These are phyloP conservation scores for Euleptes europaea DNA, from an alignment of 2,113 vertebrate species.

Conservation along the genomic window DNA sequence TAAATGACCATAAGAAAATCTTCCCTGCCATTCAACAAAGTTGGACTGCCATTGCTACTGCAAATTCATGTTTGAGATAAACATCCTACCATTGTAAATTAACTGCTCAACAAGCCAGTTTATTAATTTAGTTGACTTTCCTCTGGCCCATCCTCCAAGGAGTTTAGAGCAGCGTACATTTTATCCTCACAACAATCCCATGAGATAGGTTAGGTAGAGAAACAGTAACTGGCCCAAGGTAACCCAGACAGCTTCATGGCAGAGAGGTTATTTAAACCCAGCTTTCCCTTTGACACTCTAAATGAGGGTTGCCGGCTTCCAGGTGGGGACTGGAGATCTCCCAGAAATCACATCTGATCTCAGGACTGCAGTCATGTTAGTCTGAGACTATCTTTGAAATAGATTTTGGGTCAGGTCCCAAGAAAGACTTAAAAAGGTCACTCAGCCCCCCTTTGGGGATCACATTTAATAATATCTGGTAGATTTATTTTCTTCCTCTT, in stretches of 20 bases:
- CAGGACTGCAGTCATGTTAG: neutral
- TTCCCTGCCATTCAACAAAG: neutral
- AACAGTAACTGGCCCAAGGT: too few species aligned
- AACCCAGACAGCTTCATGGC: too few species aligned
- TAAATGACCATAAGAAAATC: neutral
- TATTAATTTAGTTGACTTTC: too few species aligned
- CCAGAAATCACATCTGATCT: too few species aligned
- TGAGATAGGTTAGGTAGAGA: too few species aligned
- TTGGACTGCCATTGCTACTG: neutral
- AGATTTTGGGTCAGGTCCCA: neutral
- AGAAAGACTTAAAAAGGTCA: neutral
- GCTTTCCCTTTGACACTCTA: too few species aligned
- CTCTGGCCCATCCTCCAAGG: too few species aligned
- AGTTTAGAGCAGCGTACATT: too few species aligned
- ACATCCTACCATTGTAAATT: neutral
- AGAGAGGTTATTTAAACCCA: too few species aligned
- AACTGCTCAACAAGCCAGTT: neutral
- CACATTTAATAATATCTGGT: neutral
- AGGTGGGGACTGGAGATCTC: too few species aligned
- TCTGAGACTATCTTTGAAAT: neutral
- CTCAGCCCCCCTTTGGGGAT: neutral
- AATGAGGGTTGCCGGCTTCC: too few species aligned
- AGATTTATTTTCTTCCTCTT: conserved; percentile 11
- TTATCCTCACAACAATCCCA: too few species aligned
- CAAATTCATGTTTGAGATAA: neutral